Base-by-base conservation (phyloP, 2,113 vertebrate species). In the Cololabis saira region DNA sequence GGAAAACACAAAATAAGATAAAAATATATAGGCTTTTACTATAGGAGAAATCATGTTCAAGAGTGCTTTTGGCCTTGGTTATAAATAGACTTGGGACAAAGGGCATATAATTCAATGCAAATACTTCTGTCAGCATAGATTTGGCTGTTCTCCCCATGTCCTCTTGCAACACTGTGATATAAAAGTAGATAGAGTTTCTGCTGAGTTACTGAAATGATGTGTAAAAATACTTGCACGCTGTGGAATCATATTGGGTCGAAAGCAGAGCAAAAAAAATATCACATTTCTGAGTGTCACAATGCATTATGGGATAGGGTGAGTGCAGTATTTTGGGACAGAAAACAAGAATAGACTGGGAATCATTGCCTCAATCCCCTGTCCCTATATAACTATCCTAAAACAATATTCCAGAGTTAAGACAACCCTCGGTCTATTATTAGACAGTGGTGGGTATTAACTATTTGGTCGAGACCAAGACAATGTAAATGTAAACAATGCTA, bases 21-120 rank as follows among this genome's bases (percentile, higher is more conserved):
- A 59, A 68, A 47, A 70, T 52, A 27, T 11, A 17, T 17, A 40
- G 17, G 71, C 49, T 33, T 44, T 24, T 51, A 47, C 74, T 43
- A 55, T 3, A 57, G 30, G 60, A 64, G 37, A 37, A 54, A 58
- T 67, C 50, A 49, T 4, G 10, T 64, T 62, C 57, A 49, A 56
- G 67, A 60, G 57, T 24, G 67, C 81, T 77, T 30, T 43, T n/a
- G 18, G 33, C 69, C 67, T 21, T 4, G 24, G 51, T 54, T 60
- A 76, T 49, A 65, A 82, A 89, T 78, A 79, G 71, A 67, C 61
- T 59, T 68, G 77, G 74, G 83, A 80, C 79, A 64, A 56, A 64
- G 42, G 21, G 30, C 30, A 60, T 75, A 58, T 82, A 70, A 69
- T 87, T 86, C 66, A 71, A 70, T 63, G 56, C 79, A 84, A 81